These are phyloP conservation scores for Coryphaenoides rupestris DNA, from an alignment of 2,113 vertebrate genomes.

Conservation along the genomic window DNA sequence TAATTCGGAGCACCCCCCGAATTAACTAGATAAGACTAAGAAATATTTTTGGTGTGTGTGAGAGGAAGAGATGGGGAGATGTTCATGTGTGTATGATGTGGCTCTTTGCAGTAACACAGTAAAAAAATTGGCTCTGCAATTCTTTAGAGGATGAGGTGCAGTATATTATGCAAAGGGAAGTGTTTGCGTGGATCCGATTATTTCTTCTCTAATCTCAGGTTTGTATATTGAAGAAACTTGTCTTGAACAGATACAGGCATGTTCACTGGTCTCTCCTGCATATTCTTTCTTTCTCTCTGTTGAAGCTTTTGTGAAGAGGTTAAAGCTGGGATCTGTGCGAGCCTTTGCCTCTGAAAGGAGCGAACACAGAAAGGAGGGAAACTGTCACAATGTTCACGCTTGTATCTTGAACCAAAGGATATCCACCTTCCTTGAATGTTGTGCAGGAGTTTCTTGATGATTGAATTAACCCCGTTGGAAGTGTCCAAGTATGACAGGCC, in stretches of 20 bases:
- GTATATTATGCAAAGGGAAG: slow-evolving; percentile 4
- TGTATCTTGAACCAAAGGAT: neutral
- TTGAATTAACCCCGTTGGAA: too few species aligned
- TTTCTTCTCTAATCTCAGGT: too few species aligned
- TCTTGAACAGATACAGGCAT: neutral
- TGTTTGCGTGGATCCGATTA: neutral
- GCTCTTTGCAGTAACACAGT: too few species aligned
- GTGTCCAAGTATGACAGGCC: too few species aligned
- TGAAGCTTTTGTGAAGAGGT: neutral
- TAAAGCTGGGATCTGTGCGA: neutral
- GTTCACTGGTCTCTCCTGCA: neutral
- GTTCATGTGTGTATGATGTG: too few species aligned
- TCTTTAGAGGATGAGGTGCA: neutral
- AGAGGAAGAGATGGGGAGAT: neutral
- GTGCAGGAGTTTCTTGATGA: neutral
- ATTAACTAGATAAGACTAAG: too few species aligned
- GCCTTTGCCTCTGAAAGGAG: neutral
- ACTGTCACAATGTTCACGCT: neutral
- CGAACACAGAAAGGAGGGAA: neutral
- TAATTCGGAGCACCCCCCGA: too few species aligned
- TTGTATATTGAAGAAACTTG: neutral
- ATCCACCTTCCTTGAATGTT: neutral
- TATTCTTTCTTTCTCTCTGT: neutral
- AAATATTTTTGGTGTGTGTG: too few species aligned
- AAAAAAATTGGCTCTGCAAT: neutral